Evolutionary conservation across 92 coral and sea anemone species (phyloP).

Genomic region (Nematostella vectensis): DNA sequence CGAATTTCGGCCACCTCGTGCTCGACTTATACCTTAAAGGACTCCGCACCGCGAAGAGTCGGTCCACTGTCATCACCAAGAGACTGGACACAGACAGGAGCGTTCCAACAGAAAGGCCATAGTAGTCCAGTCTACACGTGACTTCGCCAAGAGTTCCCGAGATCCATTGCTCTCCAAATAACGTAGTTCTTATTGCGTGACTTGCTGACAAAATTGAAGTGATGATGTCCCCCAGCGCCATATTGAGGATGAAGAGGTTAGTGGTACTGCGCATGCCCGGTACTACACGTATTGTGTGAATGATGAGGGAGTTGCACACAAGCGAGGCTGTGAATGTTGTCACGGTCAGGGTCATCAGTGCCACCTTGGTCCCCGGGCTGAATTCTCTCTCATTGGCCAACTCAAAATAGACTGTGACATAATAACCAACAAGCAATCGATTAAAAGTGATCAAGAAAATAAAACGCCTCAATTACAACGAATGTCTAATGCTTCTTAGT

Average conservation of each 20-base stretch:
- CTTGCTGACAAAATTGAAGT: neutral
- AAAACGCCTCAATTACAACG: no score
- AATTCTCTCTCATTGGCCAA: no score
- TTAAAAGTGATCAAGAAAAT: no score
- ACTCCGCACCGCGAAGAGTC: neutral
- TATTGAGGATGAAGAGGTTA: slow-evolving; percentile 1
- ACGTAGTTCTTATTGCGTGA: neutral
- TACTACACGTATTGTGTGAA: neutral
- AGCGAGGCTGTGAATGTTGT: neutral
- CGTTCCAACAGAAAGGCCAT: neutral
- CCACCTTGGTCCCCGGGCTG: no score
- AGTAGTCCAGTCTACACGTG: neutral
- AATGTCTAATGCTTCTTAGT: no score
- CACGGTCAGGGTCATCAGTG: neutral
- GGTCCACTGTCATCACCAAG: neutral
- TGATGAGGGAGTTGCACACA: neutral
- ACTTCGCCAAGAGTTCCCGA: neutral
- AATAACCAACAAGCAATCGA: no score
- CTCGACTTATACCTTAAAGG: neutral
- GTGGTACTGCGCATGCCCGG: slow-evolving; percentile 5
- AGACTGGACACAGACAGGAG: neutral
- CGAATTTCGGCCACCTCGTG: neutral
- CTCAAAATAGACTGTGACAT: no score
- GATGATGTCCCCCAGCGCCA: neutral
- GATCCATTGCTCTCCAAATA: neutral